Base-by-base conservation (phyloP, 2,888 invertebrate genomes). In the Morpho deidamia region DNA sequence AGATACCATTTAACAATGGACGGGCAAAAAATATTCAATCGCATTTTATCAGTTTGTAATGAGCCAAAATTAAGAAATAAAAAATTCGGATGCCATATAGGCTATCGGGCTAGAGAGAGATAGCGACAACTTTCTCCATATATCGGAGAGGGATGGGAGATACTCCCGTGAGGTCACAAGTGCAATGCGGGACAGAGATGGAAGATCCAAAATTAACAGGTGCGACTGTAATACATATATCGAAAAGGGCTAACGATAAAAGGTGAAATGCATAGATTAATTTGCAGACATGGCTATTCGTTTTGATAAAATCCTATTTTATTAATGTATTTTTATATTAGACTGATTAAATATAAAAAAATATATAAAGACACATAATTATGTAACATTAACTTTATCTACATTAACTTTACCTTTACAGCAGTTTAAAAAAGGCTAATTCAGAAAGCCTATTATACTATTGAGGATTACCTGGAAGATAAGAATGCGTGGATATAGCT, bases 221-320 rank as follows among this genome's bases (percentile, higher is more conserved):
- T 68, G 59, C 50, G 70, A 63, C 72, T 71, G 56, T 58, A 51
- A 58, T 53, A 56, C 54, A 59, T 43, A 54, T 66, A 62, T 72
- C 72, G 65, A 78, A 76, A 74, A 72, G 63, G 69, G 68, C 67
- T 67, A 65, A 72, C 72, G 68, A 65, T 68, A 65, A 65, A 66
- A 70, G 71, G 66, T 69, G 72, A 73, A 71, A 69, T 66, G 56
- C 71, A 79, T 62, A 78, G 81, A 80, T 14, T 72, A 71, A 41
- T 51, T 34, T 1, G 32, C 43, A 63, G 59, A 62, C 33, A 45
- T 38, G 62, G n/a, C 45, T 38, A 12, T 37, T 32, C n/a, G n/a
- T n/a, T n/a, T n/a, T n/a, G n/a, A n/a, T n/a, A n/a, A n/a, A n/a
- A n/a, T n/a, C n/a, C n/a, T n/a, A n/a, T n/a, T n/a, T n/a, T n/a